Evolutionary conservation across 2,888 invertebrate species (phyloP).

Genomic region (Buathra laborator): DNA sequence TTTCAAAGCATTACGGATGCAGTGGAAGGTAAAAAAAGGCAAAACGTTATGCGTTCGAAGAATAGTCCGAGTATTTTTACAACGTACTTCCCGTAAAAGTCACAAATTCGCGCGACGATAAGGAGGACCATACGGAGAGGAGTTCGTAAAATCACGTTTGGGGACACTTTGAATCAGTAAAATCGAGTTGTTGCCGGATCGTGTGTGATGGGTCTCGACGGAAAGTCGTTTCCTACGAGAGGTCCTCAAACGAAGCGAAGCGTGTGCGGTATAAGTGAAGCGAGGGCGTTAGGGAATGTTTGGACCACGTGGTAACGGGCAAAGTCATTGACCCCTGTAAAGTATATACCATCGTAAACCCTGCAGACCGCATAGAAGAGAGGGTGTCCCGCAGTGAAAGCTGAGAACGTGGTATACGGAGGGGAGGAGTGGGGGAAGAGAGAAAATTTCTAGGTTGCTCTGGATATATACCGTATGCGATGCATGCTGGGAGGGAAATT

Average conservation of each 20-base stretch:
- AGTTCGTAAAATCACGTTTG: constrained; percentile 44
- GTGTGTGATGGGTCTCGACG: constrained; percentile 31
- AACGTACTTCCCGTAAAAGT: background rate
- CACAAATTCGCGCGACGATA: background rate
- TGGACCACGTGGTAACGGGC: constrained; percentile 39
- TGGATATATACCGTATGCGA: constrained; percentile 54
- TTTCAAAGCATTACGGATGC: background rate
- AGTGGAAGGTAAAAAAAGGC: no score
- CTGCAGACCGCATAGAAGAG: constrained; percentile 54
- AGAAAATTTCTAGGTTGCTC: constrained; percentile 43
- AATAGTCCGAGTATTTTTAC: background rate
- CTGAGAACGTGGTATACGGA: constrained; percentile 46
- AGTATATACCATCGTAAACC: constrained; percentile 63
- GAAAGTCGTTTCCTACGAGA: constrained; percentile 34
- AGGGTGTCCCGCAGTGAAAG: constrained; percentile 27
- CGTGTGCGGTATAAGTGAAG: constrained; percentile 7
- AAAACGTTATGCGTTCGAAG: background rate
- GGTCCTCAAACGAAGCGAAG: constrained; percentile 8
- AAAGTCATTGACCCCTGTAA: constrained; percentile 56
- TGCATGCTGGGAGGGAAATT: constrained; percentile 75
- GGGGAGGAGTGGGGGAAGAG: constrained; percentile 50
- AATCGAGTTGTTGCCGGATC: constrained; percentile 29
- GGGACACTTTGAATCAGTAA: constrained; percentile 56
- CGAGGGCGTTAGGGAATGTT: constrained; percentile 27
- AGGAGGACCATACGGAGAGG: background rate